phyloP scores from a whole-genome alignment of 2,113 vertebrate genomes.

The Phyllostomus hastatus region DNA sequence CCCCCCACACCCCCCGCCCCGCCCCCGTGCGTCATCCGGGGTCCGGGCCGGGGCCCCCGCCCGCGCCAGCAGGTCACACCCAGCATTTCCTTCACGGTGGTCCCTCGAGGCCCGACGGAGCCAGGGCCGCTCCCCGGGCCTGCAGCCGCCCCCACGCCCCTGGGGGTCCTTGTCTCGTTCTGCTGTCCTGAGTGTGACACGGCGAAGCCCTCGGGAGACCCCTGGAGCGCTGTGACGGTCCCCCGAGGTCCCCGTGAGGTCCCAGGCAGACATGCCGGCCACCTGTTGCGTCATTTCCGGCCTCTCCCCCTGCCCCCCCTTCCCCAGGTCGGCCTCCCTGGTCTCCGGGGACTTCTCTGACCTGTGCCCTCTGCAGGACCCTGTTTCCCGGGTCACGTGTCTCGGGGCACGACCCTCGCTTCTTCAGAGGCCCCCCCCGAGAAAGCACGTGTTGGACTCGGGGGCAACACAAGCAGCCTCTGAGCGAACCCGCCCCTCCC shows the following conservation, averaged over 20 bases:
- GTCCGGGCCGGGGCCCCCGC: accelerated
- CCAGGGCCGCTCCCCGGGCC: too few relatives aligned
- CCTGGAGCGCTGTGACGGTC: too few relatives aligned
- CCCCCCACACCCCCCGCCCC: not conserved
- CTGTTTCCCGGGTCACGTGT: not conserved
- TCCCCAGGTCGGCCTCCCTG: not conserved
- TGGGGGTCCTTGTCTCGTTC: not conserved
- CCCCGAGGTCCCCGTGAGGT: too few relatives aligned
- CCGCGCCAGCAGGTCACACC: accelerated
- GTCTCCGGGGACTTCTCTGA: not conserved
- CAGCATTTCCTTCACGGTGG: accelerated
- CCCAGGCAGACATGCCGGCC: accelerated
- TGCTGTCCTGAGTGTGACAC: accelerated
- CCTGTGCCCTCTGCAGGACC: not conserved
- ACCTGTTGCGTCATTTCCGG: accelerated
- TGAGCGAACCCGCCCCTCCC: too few relatives aligned
- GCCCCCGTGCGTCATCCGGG: not conserved
- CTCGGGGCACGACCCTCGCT: not conserved
- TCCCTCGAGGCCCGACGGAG: accelerated
- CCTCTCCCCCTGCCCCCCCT: accelerated
- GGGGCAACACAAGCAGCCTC: too few relatives aligned
- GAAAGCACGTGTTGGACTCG: not conserved
- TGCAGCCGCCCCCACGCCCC: too few relatives aligned
- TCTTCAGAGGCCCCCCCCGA: not conserved
- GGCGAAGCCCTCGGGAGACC: not conserved